These are phyloP conservation scores for Hedya salicella DNA, from an alignment of 2,888 invertebrate genomes.

Conservation along the genomic window DNA sequence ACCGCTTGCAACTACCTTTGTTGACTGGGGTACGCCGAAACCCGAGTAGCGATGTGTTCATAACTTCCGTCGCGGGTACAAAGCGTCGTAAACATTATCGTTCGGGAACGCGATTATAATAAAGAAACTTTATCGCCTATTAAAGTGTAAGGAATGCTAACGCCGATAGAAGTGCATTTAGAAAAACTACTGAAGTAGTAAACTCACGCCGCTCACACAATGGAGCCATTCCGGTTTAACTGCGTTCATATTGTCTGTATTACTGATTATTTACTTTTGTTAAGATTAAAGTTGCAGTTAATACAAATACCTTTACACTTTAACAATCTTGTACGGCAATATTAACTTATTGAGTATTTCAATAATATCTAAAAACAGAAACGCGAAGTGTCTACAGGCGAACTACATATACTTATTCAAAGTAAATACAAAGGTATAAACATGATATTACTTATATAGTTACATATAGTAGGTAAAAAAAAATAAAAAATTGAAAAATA, in stretches of 20 bases:
- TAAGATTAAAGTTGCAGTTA: neutral
- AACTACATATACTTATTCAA: no score
- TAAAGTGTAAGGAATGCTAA: conserved; percentile 55
- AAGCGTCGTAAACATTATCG: conserved; percentile 68
- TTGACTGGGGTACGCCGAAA: conserved; percentile 56
- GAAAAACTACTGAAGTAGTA: conserved; percentile 46
- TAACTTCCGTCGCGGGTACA: conserved; percentile 66
- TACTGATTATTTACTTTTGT: conserved; percentile 14
- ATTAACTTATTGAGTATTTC: no score
- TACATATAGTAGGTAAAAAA: no score
- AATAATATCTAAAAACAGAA: no score
- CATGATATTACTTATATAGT: no score
- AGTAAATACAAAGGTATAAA: no score
- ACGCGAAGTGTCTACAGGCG: no score
- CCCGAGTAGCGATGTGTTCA: conserved; percentile 63
- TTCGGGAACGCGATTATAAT: conserved; percentile 65
- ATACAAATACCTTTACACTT: neutral
- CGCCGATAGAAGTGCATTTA: conserved; percentile 33
- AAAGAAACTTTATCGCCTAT: conserved; percentile 59
- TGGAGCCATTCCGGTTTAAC: conserved; percentile 29
- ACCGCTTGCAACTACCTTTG: no score
- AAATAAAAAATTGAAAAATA: no score
- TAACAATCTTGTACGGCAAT: no score
- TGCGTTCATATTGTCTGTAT: conserved; percentile 14
- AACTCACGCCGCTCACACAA: conserved; percentile 38